These are phyloP conservation scores for Drosophila kohkoa DNA, from an alignment of 1,140 invertebrate genomes.

Conservation along the genomic window DNA sequence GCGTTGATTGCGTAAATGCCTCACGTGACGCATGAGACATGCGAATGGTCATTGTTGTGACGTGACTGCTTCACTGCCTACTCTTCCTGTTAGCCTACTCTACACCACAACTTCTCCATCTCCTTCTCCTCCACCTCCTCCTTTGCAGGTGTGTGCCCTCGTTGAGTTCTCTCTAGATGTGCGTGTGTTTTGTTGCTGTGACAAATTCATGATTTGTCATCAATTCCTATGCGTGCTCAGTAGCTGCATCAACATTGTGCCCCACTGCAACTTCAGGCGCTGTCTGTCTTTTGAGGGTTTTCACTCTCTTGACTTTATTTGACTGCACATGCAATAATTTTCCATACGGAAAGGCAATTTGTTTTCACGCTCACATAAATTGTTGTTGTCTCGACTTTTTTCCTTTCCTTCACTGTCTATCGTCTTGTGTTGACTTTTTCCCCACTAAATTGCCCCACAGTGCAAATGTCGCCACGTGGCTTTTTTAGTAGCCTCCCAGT, in stretches of 20 bases:
- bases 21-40: constrained; percentile 52
- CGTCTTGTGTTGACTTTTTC: constrained; percentile 30
- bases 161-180: constrained; percentile 8
- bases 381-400: constrained; percentile 56
- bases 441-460: constrained; percentile 36
- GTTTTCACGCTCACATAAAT: constrained; percentile 77
- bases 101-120: not conserved
- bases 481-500: constrained; percentile 28
- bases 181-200: constrained; percentile 43
- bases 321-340: constrained; percentile 67
- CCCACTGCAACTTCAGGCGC: not conserved
- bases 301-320: constrained; percentile 33
- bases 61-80: constrained; percentile 15
- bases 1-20: constrained; percentile 50
- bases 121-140: not conserved
- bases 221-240: constrained; percentile 54
- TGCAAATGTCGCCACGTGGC: constrained; percentile 58
- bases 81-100: constrained; percentile 18
- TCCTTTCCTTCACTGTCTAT: not conserved
- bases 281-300: not conserved
- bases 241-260: constrained; percentile 7
- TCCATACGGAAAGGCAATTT: constrained; percentile 73
- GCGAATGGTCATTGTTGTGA: constrained; percentile 39
- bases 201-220: constrained; percentile 77
- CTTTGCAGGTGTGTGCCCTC: constrained; percentile 16